These are phyloP conservation scores for Drosophila rhopaloa DNA, from an alignment of 1,140 invertebrate genomes.

Conservation along the genomic window DNA sequence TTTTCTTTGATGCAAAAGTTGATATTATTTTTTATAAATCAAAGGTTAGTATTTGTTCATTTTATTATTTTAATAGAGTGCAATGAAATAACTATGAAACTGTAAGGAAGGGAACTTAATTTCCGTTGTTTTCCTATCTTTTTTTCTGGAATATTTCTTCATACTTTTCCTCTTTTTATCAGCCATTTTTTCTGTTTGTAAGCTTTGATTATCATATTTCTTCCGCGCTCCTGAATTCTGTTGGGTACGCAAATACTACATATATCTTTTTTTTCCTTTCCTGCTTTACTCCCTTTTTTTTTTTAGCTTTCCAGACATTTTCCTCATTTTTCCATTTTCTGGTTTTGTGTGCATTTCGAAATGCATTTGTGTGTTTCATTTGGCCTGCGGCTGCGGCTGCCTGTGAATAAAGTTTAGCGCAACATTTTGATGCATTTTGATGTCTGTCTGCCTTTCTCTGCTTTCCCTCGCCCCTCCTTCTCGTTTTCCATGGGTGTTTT, in stretches of 20 bases:
- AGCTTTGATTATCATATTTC: slow-evolving; percentile 78
- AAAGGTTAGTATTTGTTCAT: no score
- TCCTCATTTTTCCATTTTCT: slow-evolving; percentile 15
- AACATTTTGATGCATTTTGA: slow-evolving; percentile 77
- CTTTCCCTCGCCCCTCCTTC: not conserved
- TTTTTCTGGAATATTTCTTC: slow-evolving; percentile 1
- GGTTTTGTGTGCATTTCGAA: slow-evolving; percentile 42
- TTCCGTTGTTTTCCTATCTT: not conserved
- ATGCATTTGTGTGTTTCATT: slow-evolving; percentile 68
- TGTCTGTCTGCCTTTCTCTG: slow-evolving; percentile 32
- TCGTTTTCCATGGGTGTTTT: slow-evolving; percentile 2
- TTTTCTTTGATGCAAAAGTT: not conserved
- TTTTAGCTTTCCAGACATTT: not conserved
- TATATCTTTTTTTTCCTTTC: slow-evolving; percentile 3
- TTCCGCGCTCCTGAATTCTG: slow-evolving; percentile 58
- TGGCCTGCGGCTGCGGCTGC: slow-evolving; percentile 55
- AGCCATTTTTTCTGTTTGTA: slow-evolving; percentile 21
- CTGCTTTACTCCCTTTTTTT: not conserved
- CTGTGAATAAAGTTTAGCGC: slow-evolving; percentile 73
- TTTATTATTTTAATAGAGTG: not conserved
- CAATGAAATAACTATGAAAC: not conserved
- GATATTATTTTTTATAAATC: no score
- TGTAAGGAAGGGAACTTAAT: not conserved
- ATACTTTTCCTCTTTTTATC: slow-evolving; percentile 12
- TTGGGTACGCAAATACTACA: slow-evolving; percentile 52